These are phyloP conservation scores for Pedetes capensis DNA, from an alignment of 2,113 vertebrate species.

Conservation along the genomic window DNA sequence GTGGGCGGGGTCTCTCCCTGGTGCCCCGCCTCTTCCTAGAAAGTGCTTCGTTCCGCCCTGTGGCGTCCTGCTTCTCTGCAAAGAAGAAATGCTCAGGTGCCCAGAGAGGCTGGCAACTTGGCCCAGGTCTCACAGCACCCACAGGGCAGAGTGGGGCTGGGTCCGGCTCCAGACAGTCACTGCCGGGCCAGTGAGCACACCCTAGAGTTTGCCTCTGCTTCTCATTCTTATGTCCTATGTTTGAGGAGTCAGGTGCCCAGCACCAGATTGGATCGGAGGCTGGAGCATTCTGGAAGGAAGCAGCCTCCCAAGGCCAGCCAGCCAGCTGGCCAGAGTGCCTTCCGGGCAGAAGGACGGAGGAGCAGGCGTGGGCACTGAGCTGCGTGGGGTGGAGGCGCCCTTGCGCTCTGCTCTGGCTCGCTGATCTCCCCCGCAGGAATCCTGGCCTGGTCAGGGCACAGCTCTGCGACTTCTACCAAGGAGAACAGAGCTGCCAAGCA, in stretches of 20 bases:
- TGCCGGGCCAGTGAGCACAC: background rate
- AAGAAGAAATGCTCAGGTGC: background rate
- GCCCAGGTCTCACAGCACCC: no score
- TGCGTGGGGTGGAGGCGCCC: rapidly evolving
- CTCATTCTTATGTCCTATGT: background rate
- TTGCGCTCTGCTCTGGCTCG: no score
- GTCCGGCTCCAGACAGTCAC: background rate
- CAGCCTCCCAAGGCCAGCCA: rapidly evolving
- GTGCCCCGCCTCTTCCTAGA: background rate
- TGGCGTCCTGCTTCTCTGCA: no score
- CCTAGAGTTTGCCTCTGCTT: no score
- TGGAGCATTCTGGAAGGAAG: rapidly evolving
- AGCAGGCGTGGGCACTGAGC: rapidly evolving
- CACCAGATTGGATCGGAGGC: background rate
- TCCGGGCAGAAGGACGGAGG: rapidly evolving
- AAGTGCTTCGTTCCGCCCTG: background rate
- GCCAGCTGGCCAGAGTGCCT: background rate
- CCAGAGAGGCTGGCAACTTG: background rate
- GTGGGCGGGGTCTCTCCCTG: rapidly evolving
- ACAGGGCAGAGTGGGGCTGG: background rate
- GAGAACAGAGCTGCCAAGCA: rapidly evolving
- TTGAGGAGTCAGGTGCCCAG: background rate
- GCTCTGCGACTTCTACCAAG: background rate
- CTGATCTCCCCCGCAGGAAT: no score
- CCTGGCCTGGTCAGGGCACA: rapidly evolving